Base-by-base conservation (phyloP, 1,140 invertebrate species). In the Elymnias hypermnestra region DNA sequence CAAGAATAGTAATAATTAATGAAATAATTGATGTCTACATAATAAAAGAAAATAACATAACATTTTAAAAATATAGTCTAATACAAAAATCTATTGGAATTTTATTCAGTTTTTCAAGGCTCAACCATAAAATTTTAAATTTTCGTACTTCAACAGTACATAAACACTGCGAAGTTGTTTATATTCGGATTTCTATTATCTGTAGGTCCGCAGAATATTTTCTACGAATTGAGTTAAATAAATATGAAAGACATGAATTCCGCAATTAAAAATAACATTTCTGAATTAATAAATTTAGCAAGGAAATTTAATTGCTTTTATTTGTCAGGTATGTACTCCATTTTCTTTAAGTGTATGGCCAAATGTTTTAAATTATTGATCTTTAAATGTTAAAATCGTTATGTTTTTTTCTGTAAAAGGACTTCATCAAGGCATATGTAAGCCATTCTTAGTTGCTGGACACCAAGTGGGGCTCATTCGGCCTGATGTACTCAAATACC, bases 231-330 rank as follows among this genome's bases (percentile, higher is more conserved):
- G 49, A 36, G 62, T 72, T 58, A 55, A 60, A 65, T 51, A 60
- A 55, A 45, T 68, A 83, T 83, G 76, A 83, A 79, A 83, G 68
- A 75, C 52, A 84, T 84, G 81, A 78, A 70, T 68, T 75, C 74
- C 45, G 54, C 60, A 40, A 52, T 66, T 40, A 69, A 72, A 51
- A 76, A 70, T 50, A 78, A 75, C 45, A 62, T 72, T 64, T 84
- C 77, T 18, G 77, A 82, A 66, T 83, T 94, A 71, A 84, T 94
- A 59, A 92, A 91, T 86, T 88, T 94, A 66, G 93, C 93, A 29
- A 90, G 92, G 75, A 94, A 93, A 86, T 94, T 94, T 76, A 95
- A 95, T 83, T 93, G 92, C 88, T 95, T 95, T 83, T 94, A 94
- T 84, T 83, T 94, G 85, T 90, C 91, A 88, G 93, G 94, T 94